Percentiles rank a stretch among this genome's conserved stretches.
phyloP scores from a whole-genome alignment of 2,113 vertebrate genomes.

The Drymodes brunneopygia region DNA sequence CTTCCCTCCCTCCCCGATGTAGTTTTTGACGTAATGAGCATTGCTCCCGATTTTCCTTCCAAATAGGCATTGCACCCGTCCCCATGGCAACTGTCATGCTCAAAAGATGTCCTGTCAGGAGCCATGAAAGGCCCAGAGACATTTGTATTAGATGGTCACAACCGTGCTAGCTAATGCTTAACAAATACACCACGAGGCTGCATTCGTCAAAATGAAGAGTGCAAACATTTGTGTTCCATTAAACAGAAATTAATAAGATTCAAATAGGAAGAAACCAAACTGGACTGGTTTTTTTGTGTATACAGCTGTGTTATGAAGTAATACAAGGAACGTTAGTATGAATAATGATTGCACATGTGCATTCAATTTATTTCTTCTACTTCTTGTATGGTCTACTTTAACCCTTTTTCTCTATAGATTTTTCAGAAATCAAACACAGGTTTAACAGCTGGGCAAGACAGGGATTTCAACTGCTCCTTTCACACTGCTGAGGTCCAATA shows the following conservation, averaged over 20 bases:
- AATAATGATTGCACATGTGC: slow-evolving; percentile 73
- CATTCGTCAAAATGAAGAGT: slow-evolving; percentile 54
- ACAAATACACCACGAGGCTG: slow-evolving; percentile 30
- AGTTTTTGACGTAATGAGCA: slow-evolving; percentile 72
- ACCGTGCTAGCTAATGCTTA: slow-evolving; percentile 25
- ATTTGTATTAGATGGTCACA: slow-evolving; percentile 65
- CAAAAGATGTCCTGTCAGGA: slow-evolving; percentile 71
- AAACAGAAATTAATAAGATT: slow-evolving; percentile 72
- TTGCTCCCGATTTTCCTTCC: slow-evolving; percentile 73
- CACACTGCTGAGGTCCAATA: not conserved
- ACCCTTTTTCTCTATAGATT: slow-evolving; percentile 56
- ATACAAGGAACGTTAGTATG: slow-evolving; percentile 60
- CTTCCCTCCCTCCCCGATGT: slow-evolving; percentile 27
- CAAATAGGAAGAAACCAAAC: slow-evolving; percentile 65
- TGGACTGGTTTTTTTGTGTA: slow-evolving; percentile 49
- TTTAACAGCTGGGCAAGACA: slow-evolving; percentile 56
- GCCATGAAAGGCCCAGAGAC: slow-evolving; percentile 68
- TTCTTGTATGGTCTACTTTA: slow-evolving; percentile 60
- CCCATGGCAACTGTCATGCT: slow-evolving; percentile 75
- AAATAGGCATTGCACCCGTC: slow-evolving; percentile 65
- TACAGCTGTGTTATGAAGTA: slow-evolving; percentile 76
- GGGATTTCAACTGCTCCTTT: slow-evolving; percentile 31
- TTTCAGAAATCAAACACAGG: slow-evolving; percentile 65
- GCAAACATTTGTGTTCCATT: slow-evolving; percentile 72
- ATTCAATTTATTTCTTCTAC: slow-evolving; percentile 72